Conservation (phyloP, 2,888 invertebrate species). For the Tinea trinotella region DNA sequence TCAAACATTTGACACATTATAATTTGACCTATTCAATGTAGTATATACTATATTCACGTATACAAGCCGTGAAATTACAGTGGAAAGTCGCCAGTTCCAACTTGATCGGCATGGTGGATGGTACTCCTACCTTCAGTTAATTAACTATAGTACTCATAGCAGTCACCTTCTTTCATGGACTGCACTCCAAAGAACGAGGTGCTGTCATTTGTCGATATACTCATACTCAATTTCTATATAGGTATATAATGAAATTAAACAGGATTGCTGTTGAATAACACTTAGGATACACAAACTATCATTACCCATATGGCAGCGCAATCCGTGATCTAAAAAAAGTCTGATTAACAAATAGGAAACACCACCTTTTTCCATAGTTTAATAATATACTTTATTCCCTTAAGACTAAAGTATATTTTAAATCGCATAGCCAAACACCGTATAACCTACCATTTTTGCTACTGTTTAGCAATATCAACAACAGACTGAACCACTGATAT, state of each 20-base stretch:
- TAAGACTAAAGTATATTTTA: not conserved
- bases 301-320: not conserved
- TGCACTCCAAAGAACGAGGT: too few species aligned
- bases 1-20: too few species aligned
- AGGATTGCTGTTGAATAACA: not conserved
- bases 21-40: too few species aligned
- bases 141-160: too few species aligned
- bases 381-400: not conserved
- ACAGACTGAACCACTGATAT: not conserved
- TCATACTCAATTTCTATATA: too few species aligned
- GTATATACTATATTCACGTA: too few species aligned
- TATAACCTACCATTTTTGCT: not conserved
- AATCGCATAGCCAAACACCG: not conserved
- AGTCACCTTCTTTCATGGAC: too few species aligned
- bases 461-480: slow-evolving; percentile 5
- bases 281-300: not conserved
- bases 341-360: slow-evolving; percentile 11
- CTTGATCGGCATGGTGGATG: too few species aligned
- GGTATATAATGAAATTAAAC: not conserved
- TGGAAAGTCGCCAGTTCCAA: too few species aligned
- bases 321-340: not conserved
- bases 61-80: too few species aligned
- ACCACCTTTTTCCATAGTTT: not conserved
- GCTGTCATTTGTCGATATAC: too few species aligned
- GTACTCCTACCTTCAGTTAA: too few species aligned